Percentiles rank a stretch among this genome's conserved stretches.
Evolutionary conservation across 2,113 vertebrate genomes (phyloP).

Genomic region (Notarius quadriscutis): DNA sequence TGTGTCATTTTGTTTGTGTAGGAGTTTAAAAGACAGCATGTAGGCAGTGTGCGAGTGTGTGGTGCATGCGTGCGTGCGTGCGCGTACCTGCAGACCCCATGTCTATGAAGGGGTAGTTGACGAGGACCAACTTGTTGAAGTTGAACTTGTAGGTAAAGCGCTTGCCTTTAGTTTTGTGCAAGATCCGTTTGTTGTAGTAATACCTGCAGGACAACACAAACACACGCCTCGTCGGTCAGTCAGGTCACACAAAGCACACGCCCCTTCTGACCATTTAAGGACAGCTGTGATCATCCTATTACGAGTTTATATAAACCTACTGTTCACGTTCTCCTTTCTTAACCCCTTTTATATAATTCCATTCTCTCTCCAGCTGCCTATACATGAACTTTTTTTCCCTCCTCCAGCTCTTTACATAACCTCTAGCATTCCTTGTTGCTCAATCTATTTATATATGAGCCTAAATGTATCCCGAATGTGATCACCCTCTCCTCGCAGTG

Average conservation of each 20-base stretch:
- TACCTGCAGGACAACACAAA: slow-evolving; percentile 71
- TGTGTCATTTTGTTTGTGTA: slow-evolving; percentile 33
- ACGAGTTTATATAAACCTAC: slow-evolving; percentile 67
- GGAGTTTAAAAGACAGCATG: slow-evolving; percentile 34
- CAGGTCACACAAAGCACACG: not conserved
- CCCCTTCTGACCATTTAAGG: slow-evolving; percentile 36
- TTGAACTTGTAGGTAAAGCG: slow-evolving; percentile 95
- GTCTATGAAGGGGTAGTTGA: slow-evolving; percentile 92
- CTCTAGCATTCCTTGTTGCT: slow-evolving; percentile 62
- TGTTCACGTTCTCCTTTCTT: slow-evolving; percentile 65
- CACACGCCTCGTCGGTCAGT: not conserved
- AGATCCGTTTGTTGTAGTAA: slow-evolving; percentile 92
- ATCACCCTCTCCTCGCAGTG: not conserved
- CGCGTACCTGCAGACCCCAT: slow-evolving; percentile 81
- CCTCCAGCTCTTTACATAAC: slow-evolving; percentile 72
- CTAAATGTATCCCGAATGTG: slow-evolving; percentile 20
- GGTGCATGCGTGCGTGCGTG: not conserved
- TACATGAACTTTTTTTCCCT: slow-evolving; percentile 73
- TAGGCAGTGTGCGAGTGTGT: slow-evolving; percentile 9
- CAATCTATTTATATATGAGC: slow-evolving; percentile 70
- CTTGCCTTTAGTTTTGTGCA: slow-evolving; percentile 93
- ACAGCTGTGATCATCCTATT: slow-evolving; percentile 40
- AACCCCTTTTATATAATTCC: slow-evolving; percentile 71
- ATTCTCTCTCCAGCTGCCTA: slow-evolving; percentile 50
- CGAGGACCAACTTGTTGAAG: slow-evolving; percentile 91